Conservation (phyloP, 2,888 invertebrate species). For the Lobophora halterata region DNA sequence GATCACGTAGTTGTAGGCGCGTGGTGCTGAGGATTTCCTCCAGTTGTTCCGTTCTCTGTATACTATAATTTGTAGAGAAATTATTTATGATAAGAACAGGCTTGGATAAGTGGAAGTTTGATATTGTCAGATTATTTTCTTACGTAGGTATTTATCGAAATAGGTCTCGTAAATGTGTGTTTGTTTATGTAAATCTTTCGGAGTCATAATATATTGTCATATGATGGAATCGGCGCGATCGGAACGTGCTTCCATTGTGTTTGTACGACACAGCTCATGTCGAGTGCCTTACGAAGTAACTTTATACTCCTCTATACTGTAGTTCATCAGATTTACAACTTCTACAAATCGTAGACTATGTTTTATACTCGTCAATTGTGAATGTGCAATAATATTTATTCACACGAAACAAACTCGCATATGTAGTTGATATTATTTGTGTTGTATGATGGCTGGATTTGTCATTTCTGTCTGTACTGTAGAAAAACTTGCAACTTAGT, state of each 20-base stretch:
- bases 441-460: slow-evolving; percentile 30
- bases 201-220: slow-evolving; percentile 41
- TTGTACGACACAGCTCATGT: slow-evolving; percentile 50
- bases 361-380: slow-evolving; percentile 28
- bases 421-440: slow-evolving; percentile 32
- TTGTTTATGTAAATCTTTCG: slow-evolving; percentile 67
- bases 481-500: slow-evolving; percentile 43
- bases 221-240: slow-evolving; percentile 24
- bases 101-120: slow-evolving; percentile 64
- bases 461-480: slow-evolving; percentile 37
- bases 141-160: slow-evolving; percentile 78
- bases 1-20: slow-evolving; percentile 52
- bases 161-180: slow-evolving; percentile 73
- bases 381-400: slow-evolving; percentile 34
- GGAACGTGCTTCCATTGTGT: slow-evolving; percentile 51
- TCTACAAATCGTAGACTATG: slow-evolving; percentile 29
- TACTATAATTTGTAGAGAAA: slow-evolving; percentile 79
- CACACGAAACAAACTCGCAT: slow-evolving; percentile 35
- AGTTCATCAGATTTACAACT: slow-evolving; percentile 22
- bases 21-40: not conserved
- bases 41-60: slow-evolving; percentile 67
- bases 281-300: slow-evolving; percentile 61
- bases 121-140: slow-evolving; percentile 74
- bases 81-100: slow-evolving; percentile 80
- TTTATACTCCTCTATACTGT: slow-evolving; percentile 27